Conservation (phyloP, 2,797 vertebrate genomes). For the Agapornis canus region DNA sequence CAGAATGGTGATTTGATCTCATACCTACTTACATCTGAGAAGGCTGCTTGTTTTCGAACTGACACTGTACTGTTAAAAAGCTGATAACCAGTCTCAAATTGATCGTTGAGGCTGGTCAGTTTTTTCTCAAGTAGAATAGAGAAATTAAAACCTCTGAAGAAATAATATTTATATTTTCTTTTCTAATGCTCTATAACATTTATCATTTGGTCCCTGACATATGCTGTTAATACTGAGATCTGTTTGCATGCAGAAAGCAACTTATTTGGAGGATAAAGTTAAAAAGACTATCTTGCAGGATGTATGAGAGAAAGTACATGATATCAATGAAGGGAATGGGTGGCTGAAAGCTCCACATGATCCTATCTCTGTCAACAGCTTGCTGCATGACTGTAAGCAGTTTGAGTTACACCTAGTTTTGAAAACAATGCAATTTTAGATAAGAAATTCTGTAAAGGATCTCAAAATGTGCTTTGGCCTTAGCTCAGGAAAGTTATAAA, state of each 20-base stretch:
- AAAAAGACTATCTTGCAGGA: neutral
- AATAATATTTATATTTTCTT: neutral
- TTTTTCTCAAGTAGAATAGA: neutral
- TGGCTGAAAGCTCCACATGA: neutral
- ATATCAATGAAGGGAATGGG: neutral
- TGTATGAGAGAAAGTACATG: neutral
- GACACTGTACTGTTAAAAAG: neutral
- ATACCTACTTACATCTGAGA: neutral
- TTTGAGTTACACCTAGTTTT: neutral
- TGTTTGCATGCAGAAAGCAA: neutral
- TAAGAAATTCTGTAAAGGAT: neutral
- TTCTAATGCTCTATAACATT: neutral
- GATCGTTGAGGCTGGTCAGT: neutral
- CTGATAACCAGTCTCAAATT: neutral
- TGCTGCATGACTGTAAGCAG: neutral
- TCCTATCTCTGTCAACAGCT: neutral
- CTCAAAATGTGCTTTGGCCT: neutral
- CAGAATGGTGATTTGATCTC: neutral
- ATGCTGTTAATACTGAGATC: neutral
- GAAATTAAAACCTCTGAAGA: neutral
- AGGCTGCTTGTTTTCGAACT: neutral
- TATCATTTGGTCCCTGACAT: neutral
- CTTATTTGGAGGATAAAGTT: neutral
- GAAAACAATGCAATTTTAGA: neutral
- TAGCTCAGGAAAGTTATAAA: neutral